Evolutionary conservation across 2,888 invertebrate genomes (phyloP), one percentile per base, ranked within the genome.

Genomic region (Ypsolopha sequella): DNA sequence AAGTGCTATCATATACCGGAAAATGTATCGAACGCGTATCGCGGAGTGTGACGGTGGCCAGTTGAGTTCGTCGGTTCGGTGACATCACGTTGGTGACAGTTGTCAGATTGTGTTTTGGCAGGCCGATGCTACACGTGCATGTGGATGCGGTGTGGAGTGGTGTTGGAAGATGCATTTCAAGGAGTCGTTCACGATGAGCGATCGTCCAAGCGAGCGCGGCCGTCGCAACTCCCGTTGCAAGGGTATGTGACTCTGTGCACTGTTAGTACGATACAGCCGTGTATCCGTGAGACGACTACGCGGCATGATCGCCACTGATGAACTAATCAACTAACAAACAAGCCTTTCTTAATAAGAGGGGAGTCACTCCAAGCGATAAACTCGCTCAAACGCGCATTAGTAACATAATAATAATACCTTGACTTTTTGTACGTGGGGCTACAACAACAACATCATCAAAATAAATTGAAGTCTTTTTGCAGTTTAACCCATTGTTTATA

Each of bases 91-190:
- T 38, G 45, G 76, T 78, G 79, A 73, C 72, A 77, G 79, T 78
- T 79, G 65, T 70, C 61, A 73, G 73, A 77, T 81, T 76, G 76
- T 81, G 74, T 74, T 70, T 73, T 74, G 64, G 73, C 75, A 69
- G 65, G 80, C 81, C 66, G 76, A 85, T 86, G 84, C 64, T 79
- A 84, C 76, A 81, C 77, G 74, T 86, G 76, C 77, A 76, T 82
- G 79, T 85, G 82, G 76, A 82, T 76, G 76, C 75, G 78, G 73
- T 76, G 68, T 69, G 80, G 77, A 76, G 76, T 60, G 80, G 72
- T 71, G 74, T 77, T 62, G 77, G 85, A 86, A 86, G 80, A 86
- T 86, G 86, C 86, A 86, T 85, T 84, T 86, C 86, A 86, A 85
- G 76, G 84, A 85, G 82, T 76, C 84, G 73, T 82, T 85, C 81